phyloP scores from a whole-genome alignment of 1,140 invertebrate genomes.

The Bombus huntii region DNA sequence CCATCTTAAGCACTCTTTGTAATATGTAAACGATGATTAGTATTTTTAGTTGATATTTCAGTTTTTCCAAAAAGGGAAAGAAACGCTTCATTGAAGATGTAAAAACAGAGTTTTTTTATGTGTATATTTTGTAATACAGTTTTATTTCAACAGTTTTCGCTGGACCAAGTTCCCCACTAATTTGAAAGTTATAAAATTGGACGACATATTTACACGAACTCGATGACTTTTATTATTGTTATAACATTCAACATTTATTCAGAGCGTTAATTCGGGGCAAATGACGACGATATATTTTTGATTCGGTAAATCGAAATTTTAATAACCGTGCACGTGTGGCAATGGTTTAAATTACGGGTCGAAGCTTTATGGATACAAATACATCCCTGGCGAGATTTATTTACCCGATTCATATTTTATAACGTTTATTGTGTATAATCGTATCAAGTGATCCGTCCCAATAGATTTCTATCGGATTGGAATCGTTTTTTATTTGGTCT shows the following conservation, averaged over 20 bases:
- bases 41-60: background rate
- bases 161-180: too few species aligned
- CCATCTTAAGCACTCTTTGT: too few species aligned
- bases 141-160: background rate
- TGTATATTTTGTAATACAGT: too few species aligned
- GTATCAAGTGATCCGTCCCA: slow-evolving; percentile 65
- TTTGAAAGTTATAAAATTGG: background rate
- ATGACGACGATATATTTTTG: slow-evolving; percentile 12
- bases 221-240: background rate
- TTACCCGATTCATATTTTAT: slow-evolving; percentile 34
- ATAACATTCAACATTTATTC: background rate
- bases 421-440: slow-evolving; percentile 48
- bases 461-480: slow-evolving; percentile 71
- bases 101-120: background rate
- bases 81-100: background rate
- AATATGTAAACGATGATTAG: background rate
- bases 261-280: background rate
- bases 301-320: slow-evolving; percentile 39
- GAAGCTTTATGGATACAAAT: background rate
- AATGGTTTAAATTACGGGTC: slow-evolving; percentile 20
- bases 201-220: background rate
- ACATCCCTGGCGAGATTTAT: slow-evolving; percentile 11
- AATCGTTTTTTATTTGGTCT: slow-evolving; percentile 63
- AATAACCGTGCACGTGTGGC: slow-evolving; percentile 16
- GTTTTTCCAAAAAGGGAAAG: background rate